A percentile compares a stretch with the other conserved stretches of the same genome.
Evolutionary conservation across 2,797 vertebrate genomes (phyloP).

Genomic region (Brotula barbata): DNA sequence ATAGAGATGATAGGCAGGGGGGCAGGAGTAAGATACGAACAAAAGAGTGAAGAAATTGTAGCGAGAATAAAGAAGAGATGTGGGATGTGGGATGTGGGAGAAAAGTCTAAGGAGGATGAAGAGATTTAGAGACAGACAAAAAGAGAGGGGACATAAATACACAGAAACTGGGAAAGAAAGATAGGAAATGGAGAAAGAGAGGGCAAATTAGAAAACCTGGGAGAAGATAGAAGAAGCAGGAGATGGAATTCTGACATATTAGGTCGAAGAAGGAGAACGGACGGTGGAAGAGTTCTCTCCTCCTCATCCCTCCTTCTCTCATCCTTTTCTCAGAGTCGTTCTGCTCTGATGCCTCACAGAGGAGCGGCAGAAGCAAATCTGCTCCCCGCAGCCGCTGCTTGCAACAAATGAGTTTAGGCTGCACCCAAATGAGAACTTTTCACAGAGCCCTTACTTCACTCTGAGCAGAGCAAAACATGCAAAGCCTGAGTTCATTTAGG

Average conservation of each 20-base stretch:
- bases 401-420: slow-evolving; percentile 71
- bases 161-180: no score
- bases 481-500: slow-evolving; percentile 64
- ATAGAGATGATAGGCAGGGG: neutral
- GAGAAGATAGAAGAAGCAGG: neutral
- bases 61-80: neutral
- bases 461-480: slow-evolving; percentile 62
- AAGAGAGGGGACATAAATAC: no score
- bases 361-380: slow-evolving; percentile 70
- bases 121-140: neutral
- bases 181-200: neutral
- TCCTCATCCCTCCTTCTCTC: slow-evolving; percentile 44
- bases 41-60: neutral
- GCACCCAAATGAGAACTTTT: slow-evolving; percentile 70
- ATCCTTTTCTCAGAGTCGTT: slow-evolving; percentile 66
- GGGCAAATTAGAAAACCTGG: neutral
- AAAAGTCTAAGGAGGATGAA: neutral
- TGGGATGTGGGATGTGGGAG: neutral
- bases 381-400: slow-evolving; percentile 66
- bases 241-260: slow-evolving; percentile 13
- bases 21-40: neutral
- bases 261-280: slow-evolving; percentile 23
- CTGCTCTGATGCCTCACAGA: slow-evolving; percentile 73
- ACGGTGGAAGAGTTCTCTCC: slow-evolving; percentile 23
- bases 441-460: slow-evolving; percentile 53